Conservation (phyloP, 2,797 vertebrate genomes). For the Parauchenoglanis punctatus region DNA sequence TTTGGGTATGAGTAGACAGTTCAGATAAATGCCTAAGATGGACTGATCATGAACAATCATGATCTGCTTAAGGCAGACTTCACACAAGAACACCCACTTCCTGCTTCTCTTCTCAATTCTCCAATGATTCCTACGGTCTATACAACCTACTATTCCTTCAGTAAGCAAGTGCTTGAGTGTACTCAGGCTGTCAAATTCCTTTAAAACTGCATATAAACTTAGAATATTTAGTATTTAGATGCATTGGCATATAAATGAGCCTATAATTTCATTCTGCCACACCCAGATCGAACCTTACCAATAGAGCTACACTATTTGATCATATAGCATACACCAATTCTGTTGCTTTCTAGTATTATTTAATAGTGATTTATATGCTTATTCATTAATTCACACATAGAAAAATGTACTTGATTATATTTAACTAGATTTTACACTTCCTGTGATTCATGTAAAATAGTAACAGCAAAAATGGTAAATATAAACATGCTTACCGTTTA, state of each 20-base stretch:
- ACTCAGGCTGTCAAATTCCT: not conserved
- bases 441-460: not conserved
- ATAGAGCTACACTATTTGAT: not conserved
- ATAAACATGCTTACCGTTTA: not conserved
- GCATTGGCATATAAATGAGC: not conserved
- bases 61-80: not conserved
- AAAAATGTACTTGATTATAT: not conserved
- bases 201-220: not conserved
- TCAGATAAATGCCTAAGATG: not conserved
- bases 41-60: not conserved
- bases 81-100: conserved; percentile 2
- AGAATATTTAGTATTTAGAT: not conserved
- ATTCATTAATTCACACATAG: not conserved
- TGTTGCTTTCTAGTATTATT: not conserved
- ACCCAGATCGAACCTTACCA: not conserved
- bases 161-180: not conserved
- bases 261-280: not conserved
- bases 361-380: not conserved
- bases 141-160: not conserved
- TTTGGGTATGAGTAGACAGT: conserved; percentile 24
- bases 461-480: not conserved
- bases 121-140: not conserved
- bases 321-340: not conserved
- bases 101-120: not conserved
- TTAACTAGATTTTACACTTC: not conserved